Base-by-base conservation (phyloP, 2,797 vertebrate species). In the Cyprinodon diabolis region DNA sequence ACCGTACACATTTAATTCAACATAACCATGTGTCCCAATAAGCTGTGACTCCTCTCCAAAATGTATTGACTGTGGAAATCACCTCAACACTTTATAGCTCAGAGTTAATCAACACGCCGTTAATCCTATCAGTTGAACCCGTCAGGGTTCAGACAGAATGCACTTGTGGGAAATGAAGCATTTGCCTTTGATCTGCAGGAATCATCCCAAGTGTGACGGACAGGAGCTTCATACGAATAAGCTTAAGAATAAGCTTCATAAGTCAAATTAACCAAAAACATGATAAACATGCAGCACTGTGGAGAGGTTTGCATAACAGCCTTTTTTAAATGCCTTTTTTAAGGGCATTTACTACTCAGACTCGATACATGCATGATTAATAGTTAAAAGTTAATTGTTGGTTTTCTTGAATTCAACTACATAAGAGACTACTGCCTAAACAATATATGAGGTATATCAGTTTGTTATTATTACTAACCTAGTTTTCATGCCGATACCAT, bases 131-230 rank as follows among this genome's bases (percentile, higher is more conserved):
- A 74, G 74, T 75, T 14, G 5, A 77, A 71, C 71, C 83, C 69
- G 21, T 12, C 5, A 40, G 82, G 77, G 56, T 30, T 30, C 74
- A 77, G 56, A 82, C 66, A 15, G 69, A 83, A 84, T 83, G 54
- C 77, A 76, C 23, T 74, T 43, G 55, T 63, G 69, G 78, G 83
- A 88, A 85, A 86, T 77, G 5, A 84, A 57, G 85, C 83, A 87
- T 89, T 86, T 80, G 74, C 77, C 88, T 89, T 91, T 91, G 90
- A 93, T 90, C 80, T 82, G 81, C 54, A 72, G 9, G 86, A 90
- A 91, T 87, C 74, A 49, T 80, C 70, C 45, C 49, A 58, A 82
- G 82, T 79, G 71, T 87, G 87, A 86, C 65, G 51, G 81, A 83
- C 81, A 79, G 12, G 77, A 80, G 85, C 60, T 47, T 58, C 55